These are phyloP conservation scores for Astropecten irregularis DNA, from an alignment of 53 echinoderm and acorn worm species.

Conservation along the genomic window DNA sequence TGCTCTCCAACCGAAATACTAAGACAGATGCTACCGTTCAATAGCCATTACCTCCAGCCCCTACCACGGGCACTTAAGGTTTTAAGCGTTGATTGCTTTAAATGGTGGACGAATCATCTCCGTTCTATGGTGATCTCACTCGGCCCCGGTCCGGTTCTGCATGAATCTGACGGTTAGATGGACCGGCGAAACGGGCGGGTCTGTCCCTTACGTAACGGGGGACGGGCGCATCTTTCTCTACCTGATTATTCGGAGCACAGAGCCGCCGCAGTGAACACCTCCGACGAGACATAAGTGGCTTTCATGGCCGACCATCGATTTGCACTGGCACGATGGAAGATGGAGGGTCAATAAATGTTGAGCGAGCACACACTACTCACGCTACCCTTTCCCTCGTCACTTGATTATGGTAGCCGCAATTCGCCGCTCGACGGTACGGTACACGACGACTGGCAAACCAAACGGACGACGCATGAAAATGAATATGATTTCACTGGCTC, in stretches of 20 bases:
- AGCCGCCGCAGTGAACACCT: conserved; percentile 2
- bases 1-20: background rate
- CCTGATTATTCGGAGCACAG: no score
- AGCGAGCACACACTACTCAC: no score
- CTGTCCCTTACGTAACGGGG: conserved; percentile 7
- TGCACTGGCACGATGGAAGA: no score
- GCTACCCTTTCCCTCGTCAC: no score
- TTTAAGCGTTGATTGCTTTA: conserved; percentile 48
- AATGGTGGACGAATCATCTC: background rate
- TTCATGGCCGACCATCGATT: conserved; percentile 39
- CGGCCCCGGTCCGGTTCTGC: no score
- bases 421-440: no score
- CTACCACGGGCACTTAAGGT: conserved; percentile 29
- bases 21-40: conserved; percentile 40
- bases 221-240: background rate
- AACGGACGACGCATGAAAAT: no score
- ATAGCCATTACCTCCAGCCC: conserved; percentile 38
- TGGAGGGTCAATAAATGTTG: no score
- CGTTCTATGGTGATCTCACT: no score
- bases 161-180: background rate
- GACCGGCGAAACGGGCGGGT: background rate
- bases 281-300: conserved; percentile 22
- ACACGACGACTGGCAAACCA: no score
- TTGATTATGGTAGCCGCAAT: no score
- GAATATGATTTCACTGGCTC: no score